Evolutionary conservation across 2,113 vertebrate genomes (phyloP).

Genomic region (Propithecus coquereli): DNA sequence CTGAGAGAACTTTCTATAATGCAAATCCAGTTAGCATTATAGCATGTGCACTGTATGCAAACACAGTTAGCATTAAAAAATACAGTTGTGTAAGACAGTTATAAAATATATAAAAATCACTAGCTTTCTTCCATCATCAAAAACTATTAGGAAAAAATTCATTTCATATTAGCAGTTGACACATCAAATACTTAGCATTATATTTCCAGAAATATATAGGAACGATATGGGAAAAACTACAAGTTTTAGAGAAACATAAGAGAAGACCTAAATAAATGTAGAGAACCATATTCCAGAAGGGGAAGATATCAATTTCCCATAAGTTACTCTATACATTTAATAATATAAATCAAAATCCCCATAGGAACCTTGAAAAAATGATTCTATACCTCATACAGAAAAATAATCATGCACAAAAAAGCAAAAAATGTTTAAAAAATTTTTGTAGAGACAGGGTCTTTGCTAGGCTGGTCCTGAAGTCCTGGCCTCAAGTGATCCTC

Average conservation of each 20-base stretch:
- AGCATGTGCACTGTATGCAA: no score
- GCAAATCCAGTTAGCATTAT: neutral
- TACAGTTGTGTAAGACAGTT: neutral
- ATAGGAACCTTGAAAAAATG: neutral
- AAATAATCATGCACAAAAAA: neutral
- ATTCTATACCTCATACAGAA: neutral
- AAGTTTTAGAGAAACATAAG: neutral
- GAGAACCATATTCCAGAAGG: neutral
- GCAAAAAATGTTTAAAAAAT: no score
- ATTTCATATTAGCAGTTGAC: neutral
- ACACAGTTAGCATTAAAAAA: no score
- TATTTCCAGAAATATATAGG: neutral
- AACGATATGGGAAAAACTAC: neutral
- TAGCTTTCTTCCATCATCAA: neutral
- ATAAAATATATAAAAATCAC: neutral
- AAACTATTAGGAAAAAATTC: slow-evolving; percentile 2
- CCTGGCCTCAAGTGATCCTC: no score
- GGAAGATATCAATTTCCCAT: neutral
- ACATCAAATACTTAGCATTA: neutral
- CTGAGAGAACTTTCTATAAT: neutral
- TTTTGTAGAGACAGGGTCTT: no score
- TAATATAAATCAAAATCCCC: neutral
- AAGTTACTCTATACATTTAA: neutral
- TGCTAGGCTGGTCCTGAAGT: no score
- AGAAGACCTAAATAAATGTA: neutral